A percentile compares a stretch with the other conserved stretches of the same genome.
phyloP scores from a whole-genome alignment of 2,113 vertebrate species.

The Aldabrachelys gigantea region DNA sequence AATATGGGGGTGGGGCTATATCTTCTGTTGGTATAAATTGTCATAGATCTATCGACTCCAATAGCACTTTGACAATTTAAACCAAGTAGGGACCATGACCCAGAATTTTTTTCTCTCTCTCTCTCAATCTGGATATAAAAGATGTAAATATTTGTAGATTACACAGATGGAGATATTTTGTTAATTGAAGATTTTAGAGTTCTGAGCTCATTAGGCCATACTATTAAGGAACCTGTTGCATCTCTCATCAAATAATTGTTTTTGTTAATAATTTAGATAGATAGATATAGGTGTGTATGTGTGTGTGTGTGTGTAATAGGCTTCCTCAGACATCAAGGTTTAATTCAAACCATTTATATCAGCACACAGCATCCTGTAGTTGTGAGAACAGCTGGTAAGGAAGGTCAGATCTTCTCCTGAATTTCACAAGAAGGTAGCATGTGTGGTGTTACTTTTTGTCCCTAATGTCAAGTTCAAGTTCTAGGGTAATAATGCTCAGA shows the following conservation, averaged over 20 bases:
- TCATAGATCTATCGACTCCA: not conserved
- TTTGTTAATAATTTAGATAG: not conserved
- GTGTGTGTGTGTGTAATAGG: not conserved
- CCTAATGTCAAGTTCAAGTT: constrained; percentile 57
- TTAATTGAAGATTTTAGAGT: not conserved
- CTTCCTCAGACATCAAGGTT: not conserved
- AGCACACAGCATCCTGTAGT: constrained; percentile 34
- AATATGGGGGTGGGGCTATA: not conserved
- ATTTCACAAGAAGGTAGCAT: constrained; percentile 48
- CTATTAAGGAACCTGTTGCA: not conserved
- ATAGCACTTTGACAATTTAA: not conserved
- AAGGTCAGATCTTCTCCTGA: constrained; percentile 58
- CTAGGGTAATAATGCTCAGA: not conserved
- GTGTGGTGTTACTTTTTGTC: constrained; percentile 62
- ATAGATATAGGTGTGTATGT: not conserved
- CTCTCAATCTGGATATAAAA: not conserved
- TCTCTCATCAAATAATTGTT: not conserved
- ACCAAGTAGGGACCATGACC: not conserved
- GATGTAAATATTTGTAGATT: not conserved
- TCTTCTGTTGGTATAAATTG: not conserved
- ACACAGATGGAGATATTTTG: accelerated
- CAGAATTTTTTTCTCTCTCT: accelerated
- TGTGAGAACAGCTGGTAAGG: constrained; percentile 25
- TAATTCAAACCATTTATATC: constrained; percentile 34
- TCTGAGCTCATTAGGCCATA: not conserved